A percentile compares a stretch with the other conserved stretches of the same genome.
phyloP scores from a whole-genome alignment of 2,797 vertebrate genomes.

The Xerus rutilus region DNA sequence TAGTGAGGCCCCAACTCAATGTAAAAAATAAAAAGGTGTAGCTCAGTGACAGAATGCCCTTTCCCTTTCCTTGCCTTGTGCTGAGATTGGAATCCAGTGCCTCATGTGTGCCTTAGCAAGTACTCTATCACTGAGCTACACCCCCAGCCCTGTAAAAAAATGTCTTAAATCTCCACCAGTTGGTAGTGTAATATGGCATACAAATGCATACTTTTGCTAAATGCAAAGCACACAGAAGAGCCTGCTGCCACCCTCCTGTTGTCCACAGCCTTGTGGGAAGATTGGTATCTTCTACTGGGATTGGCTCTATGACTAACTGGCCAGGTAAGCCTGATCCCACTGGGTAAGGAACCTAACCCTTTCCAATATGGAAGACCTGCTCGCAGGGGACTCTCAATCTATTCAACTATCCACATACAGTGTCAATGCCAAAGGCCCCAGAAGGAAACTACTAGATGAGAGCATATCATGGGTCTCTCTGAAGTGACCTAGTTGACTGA shows the following conservation, averaged over 20 bases:
- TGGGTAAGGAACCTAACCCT: not conserved
- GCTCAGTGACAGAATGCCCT: no score
- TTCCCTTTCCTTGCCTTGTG: no score
- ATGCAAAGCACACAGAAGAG: not conserved
- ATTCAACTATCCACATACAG: not conserved
- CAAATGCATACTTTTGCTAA: not conserved
- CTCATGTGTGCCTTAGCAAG: no score
- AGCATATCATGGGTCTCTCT: not conserved
- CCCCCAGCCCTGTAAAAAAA: not conserved
- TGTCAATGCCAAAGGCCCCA: not conserved
- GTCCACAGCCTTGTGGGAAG: not conserved
- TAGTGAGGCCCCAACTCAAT: no score
- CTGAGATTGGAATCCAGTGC: no score
- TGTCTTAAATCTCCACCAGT: not conserved
- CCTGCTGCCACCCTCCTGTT: rapidly evolving
- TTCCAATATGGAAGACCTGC: not conserved
- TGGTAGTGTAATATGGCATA: not conserved
- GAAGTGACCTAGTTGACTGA: not conserved
- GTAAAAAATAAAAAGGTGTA: no score
- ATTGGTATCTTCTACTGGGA: not conserved
- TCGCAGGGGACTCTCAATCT: not conserved
- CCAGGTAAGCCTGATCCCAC: not conserved
- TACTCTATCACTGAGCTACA: no score
- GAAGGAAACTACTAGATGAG: not conserved
- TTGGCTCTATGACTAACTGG: not conserved